Percentiles rank a stretch among this genome's conserved stretches.
Conservation (phyloP, 2,888 invertebrate species). For the Dasypolia templi region DNA sequence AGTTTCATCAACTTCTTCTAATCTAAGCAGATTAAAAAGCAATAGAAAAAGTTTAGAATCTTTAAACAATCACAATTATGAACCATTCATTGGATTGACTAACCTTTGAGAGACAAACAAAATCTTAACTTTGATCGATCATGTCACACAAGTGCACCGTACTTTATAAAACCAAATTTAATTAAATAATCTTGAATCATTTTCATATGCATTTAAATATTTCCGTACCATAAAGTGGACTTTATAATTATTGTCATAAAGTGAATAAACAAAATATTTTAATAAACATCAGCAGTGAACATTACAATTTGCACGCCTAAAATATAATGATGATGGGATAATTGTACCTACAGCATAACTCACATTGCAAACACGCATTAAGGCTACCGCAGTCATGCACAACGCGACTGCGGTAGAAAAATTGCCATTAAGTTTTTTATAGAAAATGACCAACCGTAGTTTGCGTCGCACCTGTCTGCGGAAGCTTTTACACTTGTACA, state of each 20-base stretch:
- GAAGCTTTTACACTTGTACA: conserved; percentile 4
- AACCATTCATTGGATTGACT: neutral
- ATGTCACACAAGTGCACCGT: neutral
- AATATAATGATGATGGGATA: conserved; percentile 41
- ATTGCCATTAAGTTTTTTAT: neutral
- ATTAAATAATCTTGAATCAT: neutral
- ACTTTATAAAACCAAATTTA: neutral
- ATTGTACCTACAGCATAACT: conserved; percentile 14
- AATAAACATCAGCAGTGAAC: neutral
- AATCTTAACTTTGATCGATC: too few relatives aligned
- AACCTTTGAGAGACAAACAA: neutral
- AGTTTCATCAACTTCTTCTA: neutral
- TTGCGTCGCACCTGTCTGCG: neutral
- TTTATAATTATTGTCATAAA: conserved; percentile 8
- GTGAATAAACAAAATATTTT: conserved; percentile 18
- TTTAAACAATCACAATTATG: neutral
- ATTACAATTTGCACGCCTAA: conserved; percentile 10
- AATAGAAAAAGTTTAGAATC: neutral
- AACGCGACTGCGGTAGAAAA: neutral
- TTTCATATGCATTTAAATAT: neutral
- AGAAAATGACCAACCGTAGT: neutral
- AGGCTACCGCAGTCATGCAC: neutral
- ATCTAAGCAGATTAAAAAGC: too few relatives aligned
- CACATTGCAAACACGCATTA: neutral
- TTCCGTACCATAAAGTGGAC: neutral